Evolutionary conservation across 2,888 invertebrate genomes (phyloP).

Genomic region (Synanthedon tipuliformis): DNA sequence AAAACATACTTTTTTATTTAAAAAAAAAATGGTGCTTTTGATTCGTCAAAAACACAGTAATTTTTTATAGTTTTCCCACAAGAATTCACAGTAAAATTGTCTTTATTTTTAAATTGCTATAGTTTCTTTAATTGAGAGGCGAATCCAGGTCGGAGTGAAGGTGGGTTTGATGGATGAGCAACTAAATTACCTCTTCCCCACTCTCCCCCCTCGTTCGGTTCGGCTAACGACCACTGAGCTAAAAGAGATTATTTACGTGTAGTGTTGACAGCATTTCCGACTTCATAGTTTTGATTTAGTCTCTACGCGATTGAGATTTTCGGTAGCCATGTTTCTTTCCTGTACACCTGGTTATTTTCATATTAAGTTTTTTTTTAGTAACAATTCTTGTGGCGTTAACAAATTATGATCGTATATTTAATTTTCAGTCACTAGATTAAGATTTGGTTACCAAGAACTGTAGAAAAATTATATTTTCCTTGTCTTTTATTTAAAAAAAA

Average conservation of each 20-base stretch:
- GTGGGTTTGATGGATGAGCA: constrained; percentile 54
- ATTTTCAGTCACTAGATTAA: too few species aligned
- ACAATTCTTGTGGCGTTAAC: too few species aligned
- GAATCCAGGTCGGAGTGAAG: constrained; percentile 45
- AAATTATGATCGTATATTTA: too few species aligned
- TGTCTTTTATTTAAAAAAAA: too few species aligned
- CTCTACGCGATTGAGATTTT: constrained; percentile 29
- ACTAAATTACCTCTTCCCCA: constrained; percentile 44
- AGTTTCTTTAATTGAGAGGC: constrained; percentile 40
- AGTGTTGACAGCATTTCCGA: constrained; percentile 60
- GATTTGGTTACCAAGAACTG: too few species aligned
- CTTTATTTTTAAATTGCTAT: neutral
- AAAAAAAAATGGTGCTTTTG: too few species aligned
- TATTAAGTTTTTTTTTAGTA: too few species aligned
- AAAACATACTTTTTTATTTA: too few species aligned
- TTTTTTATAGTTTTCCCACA: too few species aligned
- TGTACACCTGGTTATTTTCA: neutral
- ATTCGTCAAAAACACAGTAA: too few species aligned
- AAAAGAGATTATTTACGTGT: constrained; percentile 56
- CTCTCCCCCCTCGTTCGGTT: constrained; percentile 12
- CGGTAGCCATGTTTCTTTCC: constrained; percentile 16
- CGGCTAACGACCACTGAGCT: constrained; percentile 44
- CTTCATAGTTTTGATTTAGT: constrained; percentile 35
- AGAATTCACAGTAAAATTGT: neutral
- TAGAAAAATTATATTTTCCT: too few species aligned